phyloP scores from a whole-genome alignment of 1,140 invertebrate species.

The Drosophila varians region DNA sequence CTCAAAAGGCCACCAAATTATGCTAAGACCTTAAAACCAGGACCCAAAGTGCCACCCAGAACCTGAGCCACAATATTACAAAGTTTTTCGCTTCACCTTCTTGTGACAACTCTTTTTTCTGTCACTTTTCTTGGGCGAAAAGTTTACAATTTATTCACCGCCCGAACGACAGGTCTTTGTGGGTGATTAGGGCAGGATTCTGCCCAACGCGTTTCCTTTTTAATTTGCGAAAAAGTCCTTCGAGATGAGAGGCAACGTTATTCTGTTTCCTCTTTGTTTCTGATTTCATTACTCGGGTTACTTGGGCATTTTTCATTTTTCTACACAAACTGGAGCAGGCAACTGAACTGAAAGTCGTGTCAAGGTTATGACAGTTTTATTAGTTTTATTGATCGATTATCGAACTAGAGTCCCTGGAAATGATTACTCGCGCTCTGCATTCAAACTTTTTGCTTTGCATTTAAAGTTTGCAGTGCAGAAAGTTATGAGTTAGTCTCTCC shows the following conservation, averaged over 20 bases:
- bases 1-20: constrained; percentile 59
- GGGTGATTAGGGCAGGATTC: constrained; percentile 32
- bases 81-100: constrained; percentile 19
- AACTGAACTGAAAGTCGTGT: constrained; percentile 54
- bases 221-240: constrained; percentile 32
- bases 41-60: constrained; percentile 14
- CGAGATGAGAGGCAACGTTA: constrained; percentile 7
- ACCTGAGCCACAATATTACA: constrained; percentile 8
- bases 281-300: constrained; percentile 4
- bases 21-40: constrained; percentile 35
- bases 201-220: constrained; percentile 5
- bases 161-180: constrained; percentile 8
- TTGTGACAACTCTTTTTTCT: constrained; percentile 14
- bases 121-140: constrained; percentile 3
- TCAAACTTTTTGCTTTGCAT: constrained; percentile 21
- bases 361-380: constrained; percentile 59
- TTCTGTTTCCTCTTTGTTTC: constrained; percentile 1
- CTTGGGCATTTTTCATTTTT: constrained; percentile 14
- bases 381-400: constrained; percentile 52
- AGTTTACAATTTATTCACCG: constrained; percentile 45
- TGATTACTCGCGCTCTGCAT: neutral
- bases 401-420: constrained; percentile 13
- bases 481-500: constrained; percentile 8
- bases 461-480: constrained; percentile 14
- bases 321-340: constrained; percentile 20